Evolutionary conservation across 37 sponge, comb jelly and placozoan species (phyloP).

Genomic region (Hormiphora californensis): DNA sequence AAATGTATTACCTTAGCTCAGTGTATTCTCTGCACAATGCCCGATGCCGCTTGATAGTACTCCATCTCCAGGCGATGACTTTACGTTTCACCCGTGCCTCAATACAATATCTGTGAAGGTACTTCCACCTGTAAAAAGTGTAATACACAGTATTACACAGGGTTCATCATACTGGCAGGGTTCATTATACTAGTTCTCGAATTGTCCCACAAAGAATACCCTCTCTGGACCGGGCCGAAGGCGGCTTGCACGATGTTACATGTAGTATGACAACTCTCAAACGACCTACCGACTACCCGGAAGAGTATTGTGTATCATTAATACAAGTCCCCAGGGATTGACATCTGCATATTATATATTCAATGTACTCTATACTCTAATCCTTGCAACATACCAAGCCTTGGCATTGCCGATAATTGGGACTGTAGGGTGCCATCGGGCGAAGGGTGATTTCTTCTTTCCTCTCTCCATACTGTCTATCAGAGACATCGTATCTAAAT

Average conservation of each 20-base stretch:
- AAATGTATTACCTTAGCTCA: background rate
- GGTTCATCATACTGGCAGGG: background rate
- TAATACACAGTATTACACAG: background rate
- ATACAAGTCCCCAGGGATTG: too few relatives aligned
- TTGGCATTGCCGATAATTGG: background rate
- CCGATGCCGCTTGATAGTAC: background rate
- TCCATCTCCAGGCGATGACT: slow-evolving; percentile 17
- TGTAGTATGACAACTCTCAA: too few relatives aligned
- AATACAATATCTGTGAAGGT: background rate
- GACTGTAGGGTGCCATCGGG: slow-evolving; percentile 31
- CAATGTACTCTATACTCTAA: too few relatives aligned
- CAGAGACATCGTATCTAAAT: slow-evolving; percentile 23
- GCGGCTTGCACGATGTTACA: too few relatives aligned
- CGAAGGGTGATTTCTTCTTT: slow-evolving; percentile 50
- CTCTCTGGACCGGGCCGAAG: too few relatives aligned
- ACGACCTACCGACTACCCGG: too few relatives aligned
- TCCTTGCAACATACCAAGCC: slow-evolving; percentile 3
- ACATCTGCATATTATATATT: too few relatives aligned
- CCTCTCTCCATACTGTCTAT: slow-evolving; percentile 28
- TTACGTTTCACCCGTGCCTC: background rate
- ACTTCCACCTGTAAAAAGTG: slow-evolving; percentile 38
- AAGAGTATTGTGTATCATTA: too few relatives aligned
- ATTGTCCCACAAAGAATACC: too few relatives aligned
- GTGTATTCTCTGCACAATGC: slow-evolving; percentile 16
- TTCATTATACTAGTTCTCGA: background rate